phyloP scores from a whole-genome alignment of 1,140 invertebrate species.

The Hestina assimilis region DNA sequence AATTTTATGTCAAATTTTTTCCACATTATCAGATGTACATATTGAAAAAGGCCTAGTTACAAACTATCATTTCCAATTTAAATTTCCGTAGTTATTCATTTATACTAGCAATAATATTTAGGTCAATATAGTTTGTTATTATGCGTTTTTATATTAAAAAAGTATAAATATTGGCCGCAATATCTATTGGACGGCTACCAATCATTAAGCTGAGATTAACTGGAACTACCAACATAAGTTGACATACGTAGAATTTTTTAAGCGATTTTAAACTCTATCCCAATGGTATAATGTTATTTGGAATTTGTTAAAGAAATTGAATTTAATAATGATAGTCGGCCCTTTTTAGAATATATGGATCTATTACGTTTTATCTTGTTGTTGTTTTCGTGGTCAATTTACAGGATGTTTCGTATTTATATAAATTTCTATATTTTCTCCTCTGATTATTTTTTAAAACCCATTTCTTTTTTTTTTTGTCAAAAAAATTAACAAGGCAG shows the following conservation, averaged over 20 bases:
- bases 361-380: constrained; percentile 67
- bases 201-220: constrained; percentile 38
- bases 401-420: constrained; percentile 50
- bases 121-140: not conserved
- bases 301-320: constrained; percentile 26
- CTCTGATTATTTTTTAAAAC: not conserved
- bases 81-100: no score
- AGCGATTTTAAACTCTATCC: constrained; percentile 38
- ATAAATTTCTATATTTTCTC: not conserved
- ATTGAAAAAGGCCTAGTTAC: no score
- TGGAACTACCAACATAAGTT: constrained; percentile 18
- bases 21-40: no score
- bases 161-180: constrained; percentile 17
- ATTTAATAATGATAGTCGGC: constrained; percentile 42
- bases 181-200: constrained; percentile 25
- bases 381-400: constrained; percentile 40
- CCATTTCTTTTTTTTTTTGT: no score
- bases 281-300: constrained; percentile 31
- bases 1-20: no score
- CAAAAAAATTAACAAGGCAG: no score
- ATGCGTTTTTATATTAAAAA: not conserved
- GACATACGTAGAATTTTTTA: constrained; percentile 5
- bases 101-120: not conserved
- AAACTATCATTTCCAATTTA: no score
- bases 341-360: constrained; percentile 69